These are phyloP conservation scores for Hydrotaea diabolus DNA, from an alignment of 2,888 invertebrate genomes.

Conservation along the genomic window DNA sequence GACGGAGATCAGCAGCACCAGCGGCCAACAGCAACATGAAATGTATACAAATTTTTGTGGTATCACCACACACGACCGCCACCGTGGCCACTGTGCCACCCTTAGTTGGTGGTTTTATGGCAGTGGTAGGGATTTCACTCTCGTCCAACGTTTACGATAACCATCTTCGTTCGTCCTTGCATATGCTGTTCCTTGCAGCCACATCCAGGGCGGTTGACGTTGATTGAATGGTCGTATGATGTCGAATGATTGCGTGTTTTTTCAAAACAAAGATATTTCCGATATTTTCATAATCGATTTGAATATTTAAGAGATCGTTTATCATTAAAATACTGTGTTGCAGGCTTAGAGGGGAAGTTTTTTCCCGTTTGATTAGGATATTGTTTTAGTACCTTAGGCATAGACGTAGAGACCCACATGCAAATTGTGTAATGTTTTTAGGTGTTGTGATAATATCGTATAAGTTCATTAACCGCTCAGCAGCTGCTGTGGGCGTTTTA, in stretches of 20 bases:
- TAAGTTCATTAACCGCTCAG: background rate
- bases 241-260: constrained; percentile 61
- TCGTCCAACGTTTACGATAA: constrained; percentile 59
- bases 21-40: background rate
- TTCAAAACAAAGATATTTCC: constrained; percentile 30
- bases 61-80: background rate
- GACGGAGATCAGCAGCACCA: background rate
- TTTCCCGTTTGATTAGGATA: constrained; percentile 57
- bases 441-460: background rate
- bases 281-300: constrained; percentile 55
- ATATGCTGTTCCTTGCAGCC: constrained; percentile 54
- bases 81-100: constrained; percentile 1
- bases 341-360: background rate
- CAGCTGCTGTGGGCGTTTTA: constrained; percentile 57
- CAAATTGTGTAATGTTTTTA: background rate
- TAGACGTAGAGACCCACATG: background rate
- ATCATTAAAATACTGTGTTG: constrained; percentile 19
- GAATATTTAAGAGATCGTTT: constrained; percentile 63
- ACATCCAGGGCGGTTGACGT: constrained; percentile 52
- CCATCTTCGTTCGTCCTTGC: constrained; percentile 39
- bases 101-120: constrained; percentile 10
- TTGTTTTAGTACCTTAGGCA: constrained; percentile 18
- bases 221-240: constrained; percentile 64
- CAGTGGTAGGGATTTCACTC: constrained; percentile 7
- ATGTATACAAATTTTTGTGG: constrained; percentile 3